Conservation (phyloP, 2,888 invertebrate species). For the Biston betularia region DNA sequence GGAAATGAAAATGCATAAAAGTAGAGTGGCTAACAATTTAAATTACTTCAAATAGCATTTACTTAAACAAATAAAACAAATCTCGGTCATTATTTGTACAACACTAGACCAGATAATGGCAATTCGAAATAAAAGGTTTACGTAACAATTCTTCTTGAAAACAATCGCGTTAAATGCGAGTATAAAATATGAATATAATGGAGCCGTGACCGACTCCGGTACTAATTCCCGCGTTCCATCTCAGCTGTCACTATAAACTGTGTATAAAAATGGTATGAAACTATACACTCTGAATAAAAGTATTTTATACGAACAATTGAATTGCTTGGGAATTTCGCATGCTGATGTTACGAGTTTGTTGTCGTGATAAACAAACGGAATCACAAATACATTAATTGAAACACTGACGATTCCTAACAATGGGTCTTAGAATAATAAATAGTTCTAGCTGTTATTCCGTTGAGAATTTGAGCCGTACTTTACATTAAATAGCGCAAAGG, state of each 20-base stretch:
- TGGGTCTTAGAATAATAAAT: slow-evolving; percentile 3
- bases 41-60: slow-evolving; percentile 1
- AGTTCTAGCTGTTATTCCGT: neutral
- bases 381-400: slow-evolving; percentile 32
- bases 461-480: neutral
- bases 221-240: slow-evolving; percentile 42
- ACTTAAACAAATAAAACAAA: slow-evolving; percentile 11
- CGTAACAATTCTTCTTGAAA: slow-evolving; percentile 24
- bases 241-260: slow-evolving; percentile 46
- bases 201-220: slow-evolving; percentile 32
- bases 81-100: slow-evolving; percentile 3
- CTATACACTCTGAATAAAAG: slow-evolving; percentile 46
- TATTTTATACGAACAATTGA: slow-evolving; percentile 56
- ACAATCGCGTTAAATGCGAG: slow-evolving; percentile 26
- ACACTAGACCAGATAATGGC: slow-evolving; percentile 14
- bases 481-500: too few species aligned
- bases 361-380: slow-evolving; percentile 44
- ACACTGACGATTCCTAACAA: slow-evolving; percentile 18
- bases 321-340: slow-evolving; percentile 60
- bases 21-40: slow-evolving; percentile 1
- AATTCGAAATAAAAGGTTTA: slow-evolving; percentile 27
- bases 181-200: slow-evolving; percentile 37
- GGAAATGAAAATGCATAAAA: neutral
- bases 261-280: slow-evolving; percentile 42
- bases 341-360: slow-evolving; percentile 47